Percentiles rank a stretch among this genome's conserved stretches.
These are phyloP conservation scores for Drosophila mettleri DNA, from an alignment of 2,888 invertebrate genomes.

Conservation along the genomic window DNA sequence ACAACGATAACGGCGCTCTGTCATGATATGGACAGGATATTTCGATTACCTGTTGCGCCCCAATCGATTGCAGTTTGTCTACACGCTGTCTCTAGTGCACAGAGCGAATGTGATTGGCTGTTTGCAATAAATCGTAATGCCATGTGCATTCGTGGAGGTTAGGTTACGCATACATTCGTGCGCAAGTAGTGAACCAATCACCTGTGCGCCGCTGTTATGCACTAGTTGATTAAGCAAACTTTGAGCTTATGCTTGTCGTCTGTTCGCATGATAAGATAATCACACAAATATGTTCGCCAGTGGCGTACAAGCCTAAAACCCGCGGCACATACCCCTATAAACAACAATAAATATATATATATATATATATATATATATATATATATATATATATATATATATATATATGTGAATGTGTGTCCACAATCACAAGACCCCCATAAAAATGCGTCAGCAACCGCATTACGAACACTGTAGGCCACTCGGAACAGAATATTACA, in stretches of 20 bases:
- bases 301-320: constrained; percentile 21
- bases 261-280: constrained; percentile 66
- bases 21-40: constrained; percentile 14
- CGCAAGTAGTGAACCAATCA: constrained; percentile 34
- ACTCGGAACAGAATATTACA: constrained; percentile 44
- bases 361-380: constrained; percentile 1
- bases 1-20: background rate
- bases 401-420: background rate
- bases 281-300: constrained; percentile 20
- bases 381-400: background rate
- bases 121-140: background rate
- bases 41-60: constrained; percentile 38
- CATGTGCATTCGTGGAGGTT: constrained; percentile 26
- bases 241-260: constrained; percentile 63
- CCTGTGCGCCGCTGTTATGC: constrained; percentile 58
- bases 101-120: constrained; percentile 11
- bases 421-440: constrained; percentile 46
- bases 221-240: constrained; percentile 58
- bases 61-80: constrained; percentile 31
- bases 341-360: background rate
- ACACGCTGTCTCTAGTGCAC: constrained; percentile 24
- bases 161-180: constrained; percentile 21
- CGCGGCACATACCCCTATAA: constrained; percentile 46
- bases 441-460: constrained; percentile 63
- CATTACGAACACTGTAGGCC: constrained; percentile 38